These are phyloP conservation scores for Himalopsyche anomala DNA, from an alignment of 2,888 invertebrate species.

Conservation along the genomic window DNA sequence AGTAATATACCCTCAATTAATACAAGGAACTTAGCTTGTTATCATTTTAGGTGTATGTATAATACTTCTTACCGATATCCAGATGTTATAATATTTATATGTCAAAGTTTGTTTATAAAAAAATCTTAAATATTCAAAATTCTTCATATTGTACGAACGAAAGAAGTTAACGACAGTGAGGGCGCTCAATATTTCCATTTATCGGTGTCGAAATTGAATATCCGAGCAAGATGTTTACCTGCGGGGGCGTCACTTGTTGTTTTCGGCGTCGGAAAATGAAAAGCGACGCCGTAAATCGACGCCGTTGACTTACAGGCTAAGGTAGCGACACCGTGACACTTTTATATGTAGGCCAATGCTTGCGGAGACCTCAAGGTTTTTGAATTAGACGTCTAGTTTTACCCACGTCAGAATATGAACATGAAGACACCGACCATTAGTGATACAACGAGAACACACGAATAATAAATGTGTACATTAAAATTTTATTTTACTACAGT, in stretches of 20 bases:
- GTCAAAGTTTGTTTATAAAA: neutral
- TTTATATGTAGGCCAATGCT: constrained; percentile 13
- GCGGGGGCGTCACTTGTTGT: constrained; percentile 27
- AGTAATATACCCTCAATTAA: too few species aligned
- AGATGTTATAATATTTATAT: too few species aligned
- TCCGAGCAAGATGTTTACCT: constrained; percentile 16
- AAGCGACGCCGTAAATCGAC: constrained; percentile 17
- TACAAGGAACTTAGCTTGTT: too few species aligned
- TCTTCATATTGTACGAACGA: neutral
- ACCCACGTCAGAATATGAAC: constrained; percentile 20
- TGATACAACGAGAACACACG: too few species aligned
- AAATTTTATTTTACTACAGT: too few species aligned
- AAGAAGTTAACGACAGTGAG: neutral
- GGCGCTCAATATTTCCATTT: constrained; percentile 9
- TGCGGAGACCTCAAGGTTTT: neutral
- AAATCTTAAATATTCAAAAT: neutral
- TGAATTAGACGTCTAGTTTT: neutral
- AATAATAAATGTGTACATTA: too few species aligned
- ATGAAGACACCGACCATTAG: neutral
- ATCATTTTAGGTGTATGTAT: too few species aligned
- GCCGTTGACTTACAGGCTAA: neutral
- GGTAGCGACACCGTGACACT: neutral
- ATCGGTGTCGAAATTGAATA: constrained; percentile 17
- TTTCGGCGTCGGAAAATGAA: constrained; percentile 27
- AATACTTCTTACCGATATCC: too few species aligned